Evolutionary conservation across 2,113 vertebrate species (phyloP).

Genomic region (Oncorhynchus kisutch): DNA sequence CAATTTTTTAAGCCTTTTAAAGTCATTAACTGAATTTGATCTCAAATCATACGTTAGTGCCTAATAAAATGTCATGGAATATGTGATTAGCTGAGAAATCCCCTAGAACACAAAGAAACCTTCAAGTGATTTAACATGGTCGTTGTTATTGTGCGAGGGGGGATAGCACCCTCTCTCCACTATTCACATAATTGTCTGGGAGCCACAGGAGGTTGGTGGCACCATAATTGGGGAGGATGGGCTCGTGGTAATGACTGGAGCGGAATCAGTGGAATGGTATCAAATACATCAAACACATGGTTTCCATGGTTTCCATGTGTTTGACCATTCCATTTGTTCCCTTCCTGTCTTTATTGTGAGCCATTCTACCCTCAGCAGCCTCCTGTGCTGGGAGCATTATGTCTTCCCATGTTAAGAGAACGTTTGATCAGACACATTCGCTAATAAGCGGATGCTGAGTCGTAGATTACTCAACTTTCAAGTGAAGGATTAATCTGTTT

Average conservation of each 20-base stretch:
- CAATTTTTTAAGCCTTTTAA: neutral
- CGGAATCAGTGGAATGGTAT: too few relatives aligned
- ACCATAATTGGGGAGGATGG: too few relatives aligned
- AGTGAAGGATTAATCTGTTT: slow-evolving; percentile 30
- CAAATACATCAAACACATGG: too few relatives aligned
- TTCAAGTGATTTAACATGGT: neutral
- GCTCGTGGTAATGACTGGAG: too few relatives aligned
- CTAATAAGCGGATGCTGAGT: slow-evolving; percentile 6
- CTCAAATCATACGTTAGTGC: neutral
- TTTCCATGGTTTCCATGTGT: too few relatives aligned
- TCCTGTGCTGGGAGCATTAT: slow-evolving; percentile 14
- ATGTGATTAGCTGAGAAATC: neutral
- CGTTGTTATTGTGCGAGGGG: neutral
- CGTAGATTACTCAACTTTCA: slow-evolving; percentile 32
- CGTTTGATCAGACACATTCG: slow-evolving; percentile 51
- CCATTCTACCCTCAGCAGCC: too few relatives aligned
- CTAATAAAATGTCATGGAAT: slow-evolving; percentile 4
- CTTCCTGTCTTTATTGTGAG: too few relatives aligned
- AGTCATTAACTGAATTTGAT: slow-evolving; percentile 1
- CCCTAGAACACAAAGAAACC: neutral
- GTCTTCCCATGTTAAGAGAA: slow-evolving; percentile 26
- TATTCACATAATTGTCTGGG: slow-evolving; percentile 19
- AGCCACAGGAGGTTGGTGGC: neutral
- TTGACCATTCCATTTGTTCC: too few relatives aligned
- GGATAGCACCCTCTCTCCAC: neutral